phyloP scores from a whole-genome alignment of 2,888 invertebrate genomes.

The Acrocyrtus sp. region DNA sequence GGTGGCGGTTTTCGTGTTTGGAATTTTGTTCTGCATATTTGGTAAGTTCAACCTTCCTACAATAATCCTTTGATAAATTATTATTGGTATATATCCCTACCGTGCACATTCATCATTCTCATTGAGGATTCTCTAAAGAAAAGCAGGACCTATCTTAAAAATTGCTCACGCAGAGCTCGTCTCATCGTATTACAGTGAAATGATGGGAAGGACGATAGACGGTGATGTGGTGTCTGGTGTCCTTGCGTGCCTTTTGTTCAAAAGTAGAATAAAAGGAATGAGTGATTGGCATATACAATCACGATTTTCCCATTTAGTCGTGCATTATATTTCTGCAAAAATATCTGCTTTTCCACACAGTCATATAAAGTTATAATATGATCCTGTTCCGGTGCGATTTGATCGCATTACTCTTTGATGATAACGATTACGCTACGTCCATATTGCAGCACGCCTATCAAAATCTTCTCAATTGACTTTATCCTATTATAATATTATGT shows the following conservation, averaged over 20 bases:
- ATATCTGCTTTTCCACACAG: conserved; percentile 8
- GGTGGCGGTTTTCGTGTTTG: conserved; percentile 81
- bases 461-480: background rate
- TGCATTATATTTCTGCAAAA: background rate
- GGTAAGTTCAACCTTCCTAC: conserved; percentile 71
- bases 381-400: conserved; percentile 45
- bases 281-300: conserved; percentile 8
- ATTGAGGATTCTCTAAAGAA: no score
- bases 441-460: background rate
- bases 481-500: background rate
- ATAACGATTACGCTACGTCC: background rate
- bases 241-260: background rate
- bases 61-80: no score
- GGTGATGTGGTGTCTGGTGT: no score
- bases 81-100: no score
- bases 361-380: conserved; percentile 8
- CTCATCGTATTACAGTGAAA: no score
- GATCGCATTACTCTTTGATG: conserved; percentile 26
- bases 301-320: background rate
- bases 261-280: background rate
- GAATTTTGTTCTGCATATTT: conserved; percentile 84
- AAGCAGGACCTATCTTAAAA: no score
- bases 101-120: background rate
- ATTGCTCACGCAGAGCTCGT: no score
- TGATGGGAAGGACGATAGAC: no score